phyloP scores from a whole-genome alignment of 2,113 vertebrate genomes.

The Zosterops lateralis region DNA sequence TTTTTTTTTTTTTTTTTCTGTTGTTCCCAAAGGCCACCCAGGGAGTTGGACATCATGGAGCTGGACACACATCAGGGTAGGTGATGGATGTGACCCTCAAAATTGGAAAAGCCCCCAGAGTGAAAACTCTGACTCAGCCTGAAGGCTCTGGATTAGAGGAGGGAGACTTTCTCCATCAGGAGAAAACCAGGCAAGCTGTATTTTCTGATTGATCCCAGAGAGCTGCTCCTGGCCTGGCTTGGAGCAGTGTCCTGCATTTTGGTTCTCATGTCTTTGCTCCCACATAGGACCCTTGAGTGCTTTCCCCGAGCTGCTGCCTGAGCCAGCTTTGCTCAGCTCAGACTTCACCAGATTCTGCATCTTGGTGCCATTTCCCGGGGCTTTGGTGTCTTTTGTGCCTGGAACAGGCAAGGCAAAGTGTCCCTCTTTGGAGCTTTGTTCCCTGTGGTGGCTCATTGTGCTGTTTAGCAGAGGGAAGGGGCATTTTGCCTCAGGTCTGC shows the following conservation, averaged over 20 bases:
- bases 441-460: neutral
- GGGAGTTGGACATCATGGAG: neutral
- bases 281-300: accelerated
- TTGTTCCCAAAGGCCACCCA: neutral
- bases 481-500: neutral
- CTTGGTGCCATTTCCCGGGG: neutral
- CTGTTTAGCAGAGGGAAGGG: neutral
- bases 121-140: neutral
- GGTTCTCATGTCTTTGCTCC: neutral
- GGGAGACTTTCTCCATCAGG: neutral
- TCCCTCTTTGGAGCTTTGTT: neutral
- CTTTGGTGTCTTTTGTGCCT: neutral
- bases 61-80: neutral
- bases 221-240: neutral
- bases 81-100: neutral
- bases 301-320: neutral
- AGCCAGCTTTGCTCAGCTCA: neutral
- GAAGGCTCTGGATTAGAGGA: neutral
- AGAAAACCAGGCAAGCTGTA: neutral
- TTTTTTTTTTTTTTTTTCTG: neutral
- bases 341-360: neutral
- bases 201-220: neutral
- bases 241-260: neutral
- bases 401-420: neutral
- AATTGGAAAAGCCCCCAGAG: accelerated